Evolutionary conservation across 2,113 vertebrate species (phyloP).

Genomic region (Megaceryle maxima): DNA sequence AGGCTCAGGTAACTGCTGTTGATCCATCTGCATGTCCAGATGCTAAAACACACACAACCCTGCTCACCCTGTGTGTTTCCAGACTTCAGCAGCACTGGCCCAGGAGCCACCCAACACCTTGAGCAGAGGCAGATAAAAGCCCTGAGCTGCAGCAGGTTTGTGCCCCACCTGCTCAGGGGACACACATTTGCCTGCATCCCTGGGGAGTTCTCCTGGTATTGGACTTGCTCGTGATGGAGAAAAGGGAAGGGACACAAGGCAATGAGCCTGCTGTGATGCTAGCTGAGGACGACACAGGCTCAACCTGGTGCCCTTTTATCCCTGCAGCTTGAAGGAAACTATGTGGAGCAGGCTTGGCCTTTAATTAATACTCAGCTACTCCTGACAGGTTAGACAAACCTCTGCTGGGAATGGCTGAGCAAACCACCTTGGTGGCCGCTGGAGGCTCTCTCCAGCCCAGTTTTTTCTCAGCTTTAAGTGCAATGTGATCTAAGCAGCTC

Average conservation of each 20-base stretch:
- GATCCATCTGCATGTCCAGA: neutral
- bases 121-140: neutral
- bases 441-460: neutral
- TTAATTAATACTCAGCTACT: neutral
- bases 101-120: neutral
- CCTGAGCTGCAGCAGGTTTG: fast-evolving
- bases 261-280: fast-evolving
- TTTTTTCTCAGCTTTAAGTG: neutral
- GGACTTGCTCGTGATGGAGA: neutral
- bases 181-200: fast-evolving
- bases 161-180: neutral
- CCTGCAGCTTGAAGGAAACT: neutral
- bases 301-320: neutral
- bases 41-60: fast-evolving
- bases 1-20: neutral
- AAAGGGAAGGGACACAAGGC: neutral
- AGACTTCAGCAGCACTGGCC: neutral
- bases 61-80: neutral
- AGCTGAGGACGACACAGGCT: neutral
- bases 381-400: neutral
- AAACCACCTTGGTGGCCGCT: neutral
- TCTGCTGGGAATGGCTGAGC: neutral
- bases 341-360: neutral
- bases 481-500: neutral
- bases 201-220: neutral